These are phyloP conservation scores for Calcarius lapponicus DNA, from an alignment of 2,797 vertebrate genomes.

Conservation along the genomic window DNA sequence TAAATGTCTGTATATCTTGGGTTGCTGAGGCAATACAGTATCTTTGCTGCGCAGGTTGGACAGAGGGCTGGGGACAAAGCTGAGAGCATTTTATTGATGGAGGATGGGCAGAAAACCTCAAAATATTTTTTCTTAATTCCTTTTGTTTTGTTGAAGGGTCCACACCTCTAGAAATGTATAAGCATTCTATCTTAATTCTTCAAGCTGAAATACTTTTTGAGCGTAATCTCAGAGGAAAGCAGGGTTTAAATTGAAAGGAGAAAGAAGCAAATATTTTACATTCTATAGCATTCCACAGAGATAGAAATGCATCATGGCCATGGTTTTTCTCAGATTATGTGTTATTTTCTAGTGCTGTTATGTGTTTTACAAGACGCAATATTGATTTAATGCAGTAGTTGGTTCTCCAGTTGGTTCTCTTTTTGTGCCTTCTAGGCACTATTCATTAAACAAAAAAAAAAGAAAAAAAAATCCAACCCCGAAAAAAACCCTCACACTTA, in stretches of 20 bases:
- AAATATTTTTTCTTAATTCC: background rate
- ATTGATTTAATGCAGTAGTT: conserved; percentile 65
- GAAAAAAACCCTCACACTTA: background rate
- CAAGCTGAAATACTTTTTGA: background rate
- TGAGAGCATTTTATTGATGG: background rate
- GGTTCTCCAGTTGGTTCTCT: conserved; percentile 33
- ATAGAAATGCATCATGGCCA: conserved; percentile 41
- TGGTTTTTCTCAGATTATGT: conserved; percentile 58
- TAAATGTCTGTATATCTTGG: background rate
- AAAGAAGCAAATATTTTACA: conserved; percentile 44
- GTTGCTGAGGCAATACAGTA: background rate
- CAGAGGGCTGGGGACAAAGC: background rate
- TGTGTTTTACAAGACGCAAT: conserved; percentile 65
- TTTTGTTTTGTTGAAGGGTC: background rate
- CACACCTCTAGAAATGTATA: background rate
- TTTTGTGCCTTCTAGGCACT: conserved; percentile 56
- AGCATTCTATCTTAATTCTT: background rate
- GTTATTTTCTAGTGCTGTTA: conserved; percentile 57
- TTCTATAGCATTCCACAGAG: conserved; percentile 38
- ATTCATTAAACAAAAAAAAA: background rate
- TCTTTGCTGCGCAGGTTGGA: background rate
- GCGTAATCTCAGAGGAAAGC: conserved; percentile 9
- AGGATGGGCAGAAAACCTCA: background rate
- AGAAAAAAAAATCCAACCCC: background rate
- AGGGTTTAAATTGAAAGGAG: conserved; percentile 2